Evolutionary conservation across 2,888 invertebrate species (phyloP), one percentile per base, ranked within the genome.

Genomic region (Agrypnus murinus): DNA sequence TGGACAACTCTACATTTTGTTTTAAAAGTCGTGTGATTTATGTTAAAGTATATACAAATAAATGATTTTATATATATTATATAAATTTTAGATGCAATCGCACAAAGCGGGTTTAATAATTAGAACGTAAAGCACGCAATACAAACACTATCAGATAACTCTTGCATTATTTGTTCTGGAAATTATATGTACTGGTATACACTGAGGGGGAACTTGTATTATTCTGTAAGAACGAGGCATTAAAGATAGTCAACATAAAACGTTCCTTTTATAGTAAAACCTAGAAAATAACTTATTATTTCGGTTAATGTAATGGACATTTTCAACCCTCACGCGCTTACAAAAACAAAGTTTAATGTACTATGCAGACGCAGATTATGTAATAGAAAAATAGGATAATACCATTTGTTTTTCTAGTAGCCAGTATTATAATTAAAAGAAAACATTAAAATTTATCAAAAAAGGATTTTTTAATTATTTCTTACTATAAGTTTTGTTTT

Each of bases 81-180:
- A 1, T 43, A 38, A 32, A 58, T 58, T 58, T 17, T 38, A 65
- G 62, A 70, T 65, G 53, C 60, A 65, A 65, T 62, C 70, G n/a
- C n/a, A 60, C 45, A 65, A 53, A 31, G 45, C 65, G 36, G 60
- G 65, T 65, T 67, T 68, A 63, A 70, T 65, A 70, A 70, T 70
- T 65, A 60, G 55, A n/a, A 62, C 45, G 65, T 60, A 65, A 65
- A 65, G 55, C 70, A 70, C 70, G 70, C 70, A 70, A 70, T 65
- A 60, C 36, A 36, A 64, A 65, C 48, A 46, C 43, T 45, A 70
- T 70, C 70, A 65, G 70, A 70, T 70, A 70, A 69, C 55, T 40
- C 25, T 25, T 38, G 17, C 19, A 55, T 46, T 65, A 62, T 62
- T 65, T 70, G 65, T 70, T 70, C 40, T 65, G 50, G 53, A 65